Evolutionary conservation across 2,797 vertebrate genomes (phyloP).

Genomic region (Oreortyx pictus): DNA sequence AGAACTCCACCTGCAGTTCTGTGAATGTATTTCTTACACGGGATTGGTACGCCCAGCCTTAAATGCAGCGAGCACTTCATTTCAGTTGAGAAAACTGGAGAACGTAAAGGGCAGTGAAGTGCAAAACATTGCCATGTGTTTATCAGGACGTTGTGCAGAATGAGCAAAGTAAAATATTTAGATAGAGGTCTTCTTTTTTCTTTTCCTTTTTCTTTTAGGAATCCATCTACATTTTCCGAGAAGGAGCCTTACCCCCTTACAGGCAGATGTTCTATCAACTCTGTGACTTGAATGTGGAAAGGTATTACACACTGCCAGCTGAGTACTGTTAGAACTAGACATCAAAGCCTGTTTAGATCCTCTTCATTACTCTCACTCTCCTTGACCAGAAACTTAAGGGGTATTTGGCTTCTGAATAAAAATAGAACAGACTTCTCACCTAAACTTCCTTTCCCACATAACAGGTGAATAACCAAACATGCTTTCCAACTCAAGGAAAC

Average conservation of each 20-base stretch:
- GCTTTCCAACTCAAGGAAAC: neutral
- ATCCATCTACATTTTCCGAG: constrained; percentile 90
- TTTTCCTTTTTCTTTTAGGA: constrained; percentile 80
- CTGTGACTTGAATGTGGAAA: constrained; percentile 92
- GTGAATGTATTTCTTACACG: neutral
- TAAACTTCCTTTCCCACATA: neutral
- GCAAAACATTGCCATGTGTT: neutral
- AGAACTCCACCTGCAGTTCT: neutral
- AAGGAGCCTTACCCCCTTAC: constrained; percentile 93
- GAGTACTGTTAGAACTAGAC: neutral
- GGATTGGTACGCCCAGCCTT: neutral
- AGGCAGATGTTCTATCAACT: constrained; percentile 99
- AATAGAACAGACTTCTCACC: neutral
- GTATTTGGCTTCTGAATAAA: neutral
- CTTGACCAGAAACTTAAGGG: neutral
- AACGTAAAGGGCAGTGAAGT: neutral
- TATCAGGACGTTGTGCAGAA: neutral
- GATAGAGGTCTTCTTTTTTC: neutral
- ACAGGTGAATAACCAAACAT: neutral
- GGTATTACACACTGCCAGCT: constrained; percentile 74
- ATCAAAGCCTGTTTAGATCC: neutral
- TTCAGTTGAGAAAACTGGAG: neutral
- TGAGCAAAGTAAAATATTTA: neutral
- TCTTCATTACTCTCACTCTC: neutral
- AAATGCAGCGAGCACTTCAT: neutral